Percentiles rank a stretch among this genome's conserved stretches.
phyloP scores from a whole-genome alignment of 2,888 invertebrate species.

The Scaptomyza cyrtandrae region DNA sequence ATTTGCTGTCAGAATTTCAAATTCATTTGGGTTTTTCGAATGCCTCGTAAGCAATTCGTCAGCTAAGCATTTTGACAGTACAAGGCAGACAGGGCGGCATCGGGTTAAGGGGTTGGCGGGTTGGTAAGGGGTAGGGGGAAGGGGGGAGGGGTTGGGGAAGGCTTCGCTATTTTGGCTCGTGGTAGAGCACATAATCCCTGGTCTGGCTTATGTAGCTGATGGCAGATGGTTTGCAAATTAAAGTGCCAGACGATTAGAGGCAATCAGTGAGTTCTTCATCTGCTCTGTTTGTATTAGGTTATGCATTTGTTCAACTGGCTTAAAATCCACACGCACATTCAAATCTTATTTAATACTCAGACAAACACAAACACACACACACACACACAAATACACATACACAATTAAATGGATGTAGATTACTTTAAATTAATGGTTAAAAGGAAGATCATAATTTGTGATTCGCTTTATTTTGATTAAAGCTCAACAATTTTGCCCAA shows the following conservation, averaged over 20 bases:
- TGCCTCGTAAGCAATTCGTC: conserved; percentile 59
- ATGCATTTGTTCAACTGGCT: conserved; percentile 19
- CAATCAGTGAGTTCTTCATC: conserved; percentile 66
- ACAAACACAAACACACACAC: background rate
- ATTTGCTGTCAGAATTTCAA: conserved; percentile 74
- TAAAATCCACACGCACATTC: conserved; percentile 4
- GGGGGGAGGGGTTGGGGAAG: background rate
- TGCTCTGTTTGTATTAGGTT: conserved; percentile 7
- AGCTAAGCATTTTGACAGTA: conserved; percentile 50
- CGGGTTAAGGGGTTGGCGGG: too few species aligned
- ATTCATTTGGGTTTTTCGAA: conserved; percentile 59
- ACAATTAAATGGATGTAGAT: conserved; percentile 3
- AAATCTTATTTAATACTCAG: conserved; percentile 5
- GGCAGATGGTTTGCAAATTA: conserved; percentile 73
- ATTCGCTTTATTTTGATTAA: too few species aligned
- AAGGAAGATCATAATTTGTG: background rate
- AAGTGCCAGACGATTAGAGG: conserved; percentile 70
- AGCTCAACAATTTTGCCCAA: too few species aligned
- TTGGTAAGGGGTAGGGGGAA: background rate
- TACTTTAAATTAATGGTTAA: background rate
- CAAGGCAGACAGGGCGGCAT: too few species aligned
- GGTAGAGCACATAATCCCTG: conserved; percentile 61
- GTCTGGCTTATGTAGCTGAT: conserved; percentile 65
- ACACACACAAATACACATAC: background rate
- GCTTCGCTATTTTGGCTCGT: conserved; percentile 22